These are phyloP conservation scores for Umimayanthus kanabou DNA, from an alignment of 92 coral and sea anemone genomes.

Conservation along the genomic window DNA sequence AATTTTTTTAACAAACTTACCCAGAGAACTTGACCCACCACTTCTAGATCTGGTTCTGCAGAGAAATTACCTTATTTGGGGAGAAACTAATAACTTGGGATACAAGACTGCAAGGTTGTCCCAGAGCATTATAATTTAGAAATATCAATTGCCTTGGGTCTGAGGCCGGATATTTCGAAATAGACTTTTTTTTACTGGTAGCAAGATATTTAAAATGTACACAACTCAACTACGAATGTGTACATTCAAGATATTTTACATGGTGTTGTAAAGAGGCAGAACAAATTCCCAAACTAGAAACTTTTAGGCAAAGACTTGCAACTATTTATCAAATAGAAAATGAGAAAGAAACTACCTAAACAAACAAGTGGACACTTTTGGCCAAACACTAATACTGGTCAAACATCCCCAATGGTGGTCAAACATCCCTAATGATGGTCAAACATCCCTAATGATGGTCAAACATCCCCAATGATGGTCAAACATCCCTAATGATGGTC, in stretches of 20 bases:
- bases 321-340: background rate
- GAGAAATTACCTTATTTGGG: background rate
- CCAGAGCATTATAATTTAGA: slow-evolving; percentile 1
- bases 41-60: background rate
- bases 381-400: too few relatives aligned
- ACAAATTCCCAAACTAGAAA: background rate
- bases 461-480: too few relatives aligned
- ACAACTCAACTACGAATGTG: too few relatives aligned
- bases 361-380: too few relatives aligned
- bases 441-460: too few relatives aligned
- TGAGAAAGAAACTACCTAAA: too few relatives aligned
- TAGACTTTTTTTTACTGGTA: background rate
- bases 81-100: background rate
- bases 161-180: background rate
- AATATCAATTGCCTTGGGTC: background rate
- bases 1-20: background rate
- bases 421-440: too few relatives aligned
- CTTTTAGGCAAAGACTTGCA: background rate
- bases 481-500: too few relatives aligned
- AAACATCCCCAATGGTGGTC: too few relatives aligned
- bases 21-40: background rate
- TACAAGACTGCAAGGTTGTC: background rate
- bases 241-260: background rate
- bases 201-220: background rate
- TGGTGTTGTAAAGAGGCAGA: slow-evolving; percentile 5